Base-by-base conservation (phyloP, 2,797 vertebrate species). In the Vipera ursinii region DNA sequence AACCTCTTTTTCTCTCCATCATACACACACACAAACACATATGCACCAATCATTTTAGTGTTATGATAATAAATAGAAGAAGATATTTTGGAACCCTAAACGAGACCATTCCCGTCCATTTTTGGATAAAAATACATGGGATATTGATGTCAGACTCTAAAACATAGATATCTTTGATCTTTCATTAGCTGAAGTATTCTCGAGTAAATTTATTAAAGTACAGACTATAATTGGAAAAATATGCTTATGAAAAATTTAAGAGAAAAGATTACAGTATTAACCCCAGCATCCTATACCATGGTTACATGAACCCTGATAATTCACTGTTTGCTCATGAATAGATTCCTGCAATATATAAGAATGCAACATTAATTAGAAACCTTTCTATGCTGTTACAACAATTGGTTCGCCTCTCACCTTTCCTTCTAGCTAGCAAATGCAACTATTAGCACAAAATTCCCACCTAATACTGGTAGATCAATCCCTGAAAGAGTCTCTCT, bases 291-390 rank as follows among this genome's bases (percentile, higher is more conserved):
- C 94, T 95, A 94, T 94, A 96, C 92, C 92, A 59, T 59, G 1
- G 92, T 96, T 96, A 92, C 92, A 95, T 13, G 69, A 96, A 96
- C 92, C 86, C 78, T 90, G 91, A 91, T 93, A 93, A 95, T 32
- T 89, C 73, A 86, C 89, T 56, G 93, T 94, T 90, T 85, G 85
- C 88, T 93, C 91, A 44, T 93, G 44, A 93, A 73, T 0, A 82
- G 91, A 92, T 0, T 22, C 91, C 56, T 88, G 86, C 8, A 22
- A 59, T 13, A 92, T 93, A 95, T 95, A 59, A 63, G 82, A 82
- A 69, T 28, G 38, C 88, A 28, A 17, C 38, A 22, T 44, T 59
- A 91, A 85, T 51, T 89, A 53, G 63, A 38, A 88, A 85, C 14
- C 1, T 90, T 82, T 14, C 73, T 82, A 48, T 48, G 78, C 38